These are phyloP conservation scores for Himalopsyche japonica DNA, from an alignment of 2,888 invertebrate species.

Conservation along the genomic window DNA sequence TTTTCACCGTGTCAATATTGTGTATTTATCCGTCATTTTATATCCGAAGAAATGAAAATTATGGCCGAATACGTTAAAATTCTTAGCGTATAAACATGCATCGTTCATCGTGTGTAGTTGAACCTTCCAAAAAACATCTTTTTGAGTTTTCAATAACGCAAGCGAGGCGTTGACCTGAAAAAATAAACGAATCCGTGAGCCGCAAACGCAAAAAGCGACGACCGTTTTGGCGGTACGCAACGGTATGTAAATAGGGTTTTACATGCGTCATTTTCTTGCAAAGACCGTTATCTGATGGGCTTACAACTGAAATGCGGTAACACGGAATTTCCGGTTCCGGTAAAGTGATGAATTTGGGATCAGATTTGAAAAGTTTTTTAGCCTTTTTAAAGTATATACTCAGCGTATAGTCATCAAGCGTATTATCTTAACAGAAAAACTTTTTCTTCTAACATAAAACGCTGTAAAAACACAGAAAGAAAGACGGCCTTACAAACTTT, in stretches of 20 bases:
- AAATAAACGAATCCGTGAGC: not conserved
- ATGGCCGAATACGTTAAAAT: not conserved
- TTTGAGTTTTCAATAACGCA: not conserved
- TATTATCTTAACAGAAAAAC: too few relatives aligned
- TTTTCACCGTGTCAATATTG: too few relatives aligned
- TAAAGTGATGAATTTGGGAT: too few relatives aligned
- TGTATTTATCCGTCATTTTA: not conserved
- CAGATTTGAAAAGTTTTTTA: too few relatives aligned
- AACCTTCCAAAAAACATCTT: not conserved
- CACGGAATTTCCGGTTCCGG: too few relatives aligned
- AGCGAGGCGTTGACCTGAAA: slow-evolving; percentile 13
- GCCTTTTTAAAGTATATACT: too few relatives aligned
- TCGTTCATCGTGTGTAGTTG: not conserved
- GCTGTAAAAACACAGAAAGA: too few relatives aligned
- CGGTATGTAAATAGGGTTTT: not conserved
- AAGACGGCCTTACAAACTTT: too few relatives aligned
- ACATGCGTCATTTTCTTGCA: not conserved
- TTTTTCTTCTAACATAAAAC: too few relatives aligned
- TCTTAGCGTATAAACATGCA: not conserved
- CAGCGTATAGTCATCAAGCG: too few relatives aligned
- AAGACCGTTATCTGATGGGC: not conserved
- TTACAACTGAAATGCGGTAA: too few relatives aligned
- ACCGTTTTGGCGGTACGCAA: not conserved
- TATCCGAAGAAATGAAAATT: not conserved
- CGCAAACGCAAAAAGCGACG: not conserved